Evolutionary conservation across 2,888 invertebrate genomes (phyloP).

Genomic region (Cepaea hortensis): DNA sequence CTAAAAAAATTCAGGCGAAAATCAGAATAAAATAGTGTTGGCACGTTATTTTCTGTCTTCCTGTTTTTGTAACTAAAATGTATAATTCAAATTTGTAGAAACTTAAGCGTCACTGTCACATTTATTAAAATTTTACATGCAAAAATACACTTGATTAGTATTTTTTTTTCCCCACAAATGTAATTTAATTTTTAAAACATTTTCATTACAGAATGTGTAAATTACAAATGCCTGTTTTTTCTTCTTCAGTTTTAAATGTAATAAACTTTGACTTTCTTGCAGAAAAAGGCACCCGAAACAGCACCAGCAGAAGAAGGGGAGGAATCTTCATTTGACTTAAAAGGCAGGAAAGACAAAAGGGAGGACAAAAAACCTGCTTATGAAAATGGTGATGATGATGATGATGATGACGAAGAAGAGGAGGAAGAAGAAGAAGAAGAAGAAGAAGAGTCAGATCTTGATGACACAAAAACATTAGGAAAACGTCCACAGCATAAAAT

Average conservation of each 20-base stretch:
- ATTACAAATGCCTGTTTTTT: background rate
- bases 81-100: too few relatives aligned
- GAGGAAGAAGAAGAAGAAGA: constrained; percentile 49
- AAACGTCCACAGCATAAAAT: constrained; percentile 45
- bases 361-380: constrained; percentile 34
- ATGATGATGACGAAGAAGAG: constrained; percentile 52
- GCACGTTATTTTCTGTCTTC: too few relatives aligned
- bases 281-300: constrained; percentile 49
- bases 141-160: background rate
- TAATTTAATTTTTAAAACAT: background rate
- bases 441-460: constrained; percentile 56
- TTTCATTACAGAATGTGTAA: too few relatives aligned
- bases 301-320: constrained; percentile 37
- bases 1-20: too few relatives aligned
- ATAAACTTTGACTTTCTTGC: background rate
- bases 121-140: background rate
- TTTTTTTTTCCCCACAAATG: background rate
- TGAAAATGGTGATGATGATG: constrained; percentile 51
- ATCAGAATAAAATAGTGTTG: too few relatives aligned
- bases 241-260: background rate
- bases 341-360: constrained; percentile 42
- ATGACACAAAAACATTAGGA: constrained; percentile 45
- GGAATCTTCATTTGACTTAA: constrained; percentile 51
- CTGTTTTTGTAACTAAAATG: too few relatives aligned
- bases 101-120: too few relatives aligned